Conservation (phyloP, 2,797 vertebrate genomes). For the Rousettus madagascariensis region DNA sequence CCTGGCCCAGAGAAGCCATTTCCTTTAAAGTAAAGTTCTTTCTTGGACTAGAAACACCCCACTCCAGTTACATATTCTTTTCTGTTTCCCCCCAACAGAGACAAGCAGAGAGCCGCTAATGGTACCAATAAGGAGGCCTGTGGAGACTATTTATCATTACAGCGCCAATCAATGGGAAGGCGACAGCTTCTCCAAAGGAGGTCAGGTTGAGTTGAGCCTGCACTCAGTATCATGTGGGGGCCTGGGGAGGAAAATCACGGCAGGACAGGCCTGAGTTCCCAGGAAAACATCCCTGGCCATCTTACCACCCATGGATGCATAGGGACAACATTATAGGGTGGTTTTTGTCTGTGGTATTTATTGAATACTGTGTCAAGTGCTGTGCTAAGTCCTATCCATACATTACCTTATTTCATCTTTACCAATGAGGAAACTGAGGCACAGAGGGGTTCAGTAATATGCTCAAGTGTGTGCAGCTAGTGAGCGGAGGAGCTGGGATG, state of each 20-base stretch:
- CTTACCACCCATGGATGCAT: neutral
- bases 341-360: neutral
- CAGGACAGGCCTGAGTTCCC: neutral
- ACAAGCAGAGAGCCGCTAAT: neutral
- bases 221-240: neutral
- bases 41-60: neutral
- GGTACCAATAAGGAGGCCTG: neutral
- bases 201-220: neutral
- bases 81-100: neutral
- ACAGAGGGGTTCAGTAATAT: neutral
- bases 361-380: neutral
- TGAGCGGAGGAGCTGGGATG: neutral
- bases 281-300: neutral
- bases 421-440: neutral
- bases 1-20: neutral
- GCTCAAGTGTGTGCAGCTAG: neutral
- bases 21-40: slow-evolving; percentile 11
- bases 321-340: neutral
- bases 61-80: neutral
- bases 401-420: neutral
- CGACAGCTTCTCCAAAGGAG: neutral
- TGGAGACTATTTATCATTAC: neutral
- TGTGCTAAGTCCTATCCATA: neutral
- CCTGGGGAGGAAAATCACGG: neutral
- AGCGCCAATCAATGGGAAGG: neutral